Percentiles rank a stretch among this genome's conserved stretches.
phyloP scores from a whole-genome alignment of 64 coral and sea anemone species.

The Hydrozoanthus tunicans region DNA sequence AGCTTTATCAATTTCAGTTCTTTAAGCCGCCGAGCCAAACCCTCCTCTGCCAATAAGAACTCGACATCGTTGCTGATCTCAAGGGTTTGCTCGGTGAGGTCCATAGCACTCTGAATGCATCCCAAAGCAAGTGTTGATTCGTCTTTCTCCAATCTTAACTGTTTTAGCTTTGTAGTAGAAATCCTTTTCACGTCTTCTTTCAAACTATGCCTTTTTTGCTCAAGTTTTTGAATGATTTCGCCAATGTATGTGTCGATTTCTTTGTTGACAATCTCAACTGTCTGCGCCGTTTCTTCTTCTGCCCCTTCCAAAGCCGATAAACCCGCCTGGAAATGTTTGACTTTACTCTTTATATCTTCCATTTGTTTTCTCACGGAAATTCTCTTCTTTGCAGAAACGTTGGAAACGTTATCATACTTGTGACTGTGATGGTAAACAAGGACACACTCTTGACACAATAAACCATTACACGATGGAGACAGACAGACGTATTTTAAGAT shows the following conservation, averaged over 20 bases:
- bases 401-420: neutral
- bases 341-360: neutral
- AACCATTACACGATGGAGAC: neutral
- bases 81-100: neutral
- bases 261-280: constrained; percentile 1
- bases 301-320: neutral
- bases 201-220: neutral
- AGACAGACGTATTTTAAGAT: constrained; percentile 1
- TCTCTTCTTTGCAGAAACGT: neutral
- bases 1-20: neutral
- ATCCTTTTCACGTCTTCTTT: constrained; percentile 18
- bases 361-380: neutral
- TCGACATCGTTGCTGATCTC: neutral
- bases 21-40: neutral
- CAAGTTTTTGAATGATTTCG: constrained; percentile 6
- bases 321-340: neutral
- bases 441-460: neutral
- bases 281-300: neutral
- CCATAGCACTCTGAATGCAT: neutral
- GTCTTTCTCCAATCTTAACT: neutral
- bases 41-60: neutral
- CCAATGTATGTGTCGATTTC: constrained; percentile 23
- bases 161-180: neutral
- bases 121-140: neutral
- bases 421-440: neutral